phyloP scores from a whole-genome alignment of 2,113 vertebrate species.

The Hemiprocne comata region DNA sequence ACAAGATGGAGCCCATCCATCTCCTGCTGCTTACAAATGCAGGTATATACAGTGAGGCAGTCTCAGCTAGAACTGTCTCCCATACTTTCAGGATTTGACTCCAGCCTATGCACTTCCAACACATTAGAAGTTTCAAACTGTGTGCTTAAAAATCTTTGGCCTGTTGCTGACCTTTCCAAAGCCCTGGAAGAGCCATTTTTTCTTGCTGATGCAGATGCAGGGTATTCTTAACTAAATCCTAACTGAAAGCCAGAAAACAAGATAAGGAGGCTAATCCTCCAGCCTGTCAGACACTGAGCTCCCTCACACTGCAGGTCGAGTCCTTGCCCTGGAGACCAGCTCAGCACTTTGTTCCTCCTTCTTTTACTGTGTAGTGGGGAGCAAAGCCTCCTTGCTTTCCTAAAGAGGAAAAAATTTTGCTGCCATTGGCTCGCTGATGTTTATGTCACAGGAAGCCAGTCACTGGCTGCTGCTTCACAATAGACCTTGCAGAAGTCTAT shows the following conservation, averaged over 20 bases:
- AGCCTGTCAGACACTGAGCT: conserved; percentile 11
- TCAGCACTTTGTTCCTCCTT: conserved; percentile 48
- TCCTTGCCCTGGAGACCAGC: conserved; percentile 24
- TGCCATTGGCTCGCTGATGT: background rate
- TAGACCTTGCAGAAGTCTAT: background rate
- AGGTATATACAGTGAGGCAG: background rate
- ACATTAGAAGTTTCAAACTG: conserved; percentile 31
- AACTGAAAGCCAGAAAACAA: conserved; percentile 38
- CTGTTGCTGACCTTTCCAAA: conserved; percentile 19
- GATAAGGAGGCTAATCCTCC: conserved; percentile 66
- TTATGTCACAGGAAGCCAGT: background rate
- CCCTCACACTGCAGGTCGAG: conserved; percentile 4
- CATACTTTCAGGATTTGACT: conserved; percentile 1
- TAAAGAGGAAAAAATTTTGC: background rate
- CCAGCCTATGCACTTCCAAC: background rate
- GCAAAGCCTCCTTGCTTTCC: background rate
- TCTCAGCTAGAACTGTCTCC: conserved; percentile 2
- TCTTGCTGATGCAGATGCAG: conserved; percentile 56
- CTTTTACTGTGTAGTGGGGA: background rate
- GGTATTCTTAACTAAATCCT: conserved; percentile 62
- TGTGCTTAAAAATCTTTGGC: conserved; percentile 46
- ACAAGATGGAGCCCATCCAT: background rate
- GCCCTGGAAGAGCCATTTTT: background rate
- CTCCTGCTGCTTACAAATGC: background rate
- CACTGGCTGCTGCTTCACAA: background rate